These are phyloP conservation scores for Myripristis murdjan DNA, from an alignment of 2,797 vertebrate genomes.

Conservation along the genomic window DNA sequence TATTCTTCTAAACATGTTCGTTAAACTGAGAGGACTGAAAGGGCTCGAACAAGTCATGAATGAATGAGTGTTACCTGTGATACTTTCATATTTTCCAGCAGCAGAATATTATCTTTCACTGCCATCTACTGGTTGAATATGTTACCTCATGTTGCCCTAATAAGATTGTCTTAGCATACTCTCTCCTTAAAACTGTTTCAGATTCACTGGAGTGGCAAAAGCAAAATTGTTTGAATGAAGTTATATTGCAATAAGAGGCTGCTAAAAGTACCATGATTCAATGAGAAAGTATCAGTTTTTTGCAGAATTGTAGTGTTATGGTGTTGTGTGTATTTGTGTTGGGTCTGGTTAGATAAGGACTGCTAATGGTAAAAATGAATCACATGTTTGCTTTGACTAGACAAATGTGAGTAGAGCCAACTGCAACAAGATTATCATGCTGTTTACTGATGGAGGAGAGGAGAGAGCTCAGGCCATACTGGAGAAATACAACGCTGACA, in stretches of 20 bases:
- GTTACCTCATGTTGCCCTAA: constrained; percentile 4
- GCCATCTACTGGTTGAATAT: constrained; percentile 81
- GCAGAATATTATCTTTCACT: constrained; percentile 61
- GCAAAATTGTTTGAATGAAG: background rate
- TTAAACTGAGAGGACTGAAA: background rate
- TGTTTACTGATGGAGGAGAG: constrained; percentile 98
- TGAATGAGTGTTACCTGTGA: constrained; percentile 22
- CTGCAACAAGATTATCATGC: constrained; percentile 99
- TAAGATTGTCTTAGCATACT: too few species aligned
- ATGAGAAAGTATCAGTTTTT: constrained; percentile 1
- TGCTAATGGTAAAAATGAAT: background rate
- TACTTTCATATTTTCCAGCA: constrained; percentile 2
- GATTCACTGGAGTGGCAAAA: background rate
- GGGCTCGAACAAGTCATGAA: constrained; percentile 33
- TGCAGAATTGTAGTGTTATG: background rate
- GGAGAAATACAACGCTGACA: constrained; percentile 93
- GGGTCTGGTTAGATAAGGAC: background rate
- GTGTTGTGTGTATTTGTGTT: background rate
- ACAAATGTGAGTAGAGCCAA: constrained; percentile 95
- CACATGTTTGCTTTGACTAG: constrained; percentile 68
- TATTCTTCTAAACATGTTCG: background rate
- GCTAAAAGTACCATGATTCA: background rate
- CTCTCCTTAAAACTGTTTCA: background rate
- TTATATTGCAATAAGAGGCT: background rate
- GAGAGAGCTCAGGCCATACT: constrained; percentile 96